Evolutionary conservation across 2,113 vertebrate species (phyloP), one percentile per base, ranked within the genome.

Genomic region (Gambusia holbrooki): DNA sequence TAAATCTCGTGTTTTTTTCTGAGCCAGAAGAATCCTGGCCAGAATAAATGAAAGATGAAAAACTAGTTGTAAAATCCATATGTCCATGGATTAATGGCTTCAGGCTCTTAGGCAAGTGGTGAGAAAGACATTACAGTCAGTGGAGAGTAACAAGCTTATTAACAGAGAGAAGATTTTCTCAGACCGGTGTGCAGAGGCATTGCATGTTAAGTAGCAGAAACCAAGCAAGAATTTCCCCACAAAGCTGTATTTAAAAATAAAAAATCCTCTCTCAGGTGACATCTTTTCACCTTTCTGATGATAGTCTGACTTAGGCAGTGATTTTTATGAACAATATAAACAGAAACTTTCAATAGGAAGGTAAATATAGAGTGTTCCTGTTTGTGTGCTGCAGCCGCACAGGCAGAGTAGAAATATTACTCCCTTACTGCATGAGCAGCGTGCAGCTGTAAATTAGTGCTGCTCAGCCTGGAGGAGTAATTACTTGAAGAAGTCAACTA

Each of bases 71-170:
- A 88, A 89, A 93, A 91, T 91, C 88, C 86, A 87, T 87, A 88
- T 87, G 89, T 87, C 80, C 70, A 62, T 84, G 85, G 80, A 89
- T 92, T 89, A 92, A 89, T 88, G 71, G 87, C 88, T 78, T 62
- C 40, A 25, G 84, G 86, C 82, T 82, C 69, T 82, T 32, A 10
- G 78, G 84, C 79, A 76, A 74, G 81, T 81, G 81, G 90, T 62
- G 87, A 87, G 85, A 79, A 84, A 89, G 86, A 89, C 84, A 88
- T 90, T 84, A 76, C 85, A 89, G 83, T 84, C 90, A 84, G 86
- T 81, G 76, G 83, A 88, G 88, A 92, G 91, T 90, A 88, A 91
- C 87, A 88, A 90, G 89, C 90, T 91, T 90, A 93, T 93, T 91
- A 91, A 88, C 82, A 80, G 82, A 74, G 81, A 80, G 77, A 73